Conservation (phyloP, 2,797 vertebrate genomes). For the Gallinago nigripennis region DNA sequence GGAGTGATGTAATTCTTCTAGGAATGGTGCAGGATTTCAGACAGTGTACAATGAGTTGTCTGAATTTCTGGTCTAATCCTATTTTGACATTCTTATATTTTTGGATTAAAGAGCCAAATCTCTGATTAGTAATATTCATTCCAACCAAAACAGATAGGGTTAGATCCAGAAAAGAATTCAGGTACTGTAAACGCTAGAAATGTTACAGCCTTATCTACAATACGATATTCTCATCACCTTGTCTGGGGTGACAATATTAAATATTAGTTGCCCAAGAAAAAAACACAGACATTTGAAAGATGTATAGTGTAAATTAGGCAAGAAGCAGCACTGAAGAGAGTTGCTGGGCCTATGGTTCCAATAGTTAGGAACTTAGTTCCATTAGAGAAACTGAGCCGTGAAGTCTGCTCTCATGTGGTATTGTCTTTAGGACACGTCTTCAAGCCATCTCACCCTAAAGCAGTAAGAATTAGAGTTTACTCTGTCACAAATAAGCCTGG, state of each 20-base stretch:
- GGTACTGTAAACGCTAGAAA: not conserved
- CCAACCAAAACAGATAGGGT: not conserved
- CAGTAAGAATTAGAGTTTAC: not conserved
- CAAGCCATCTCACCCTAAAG: not conserved
- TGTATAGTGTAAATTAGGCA: not conserved
- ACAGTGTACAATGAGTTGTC: not conserved
- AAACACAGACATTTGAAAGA: not conserved
- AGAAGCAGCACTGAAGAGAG: not conserved
- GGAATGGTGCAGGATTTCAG: not conserved
- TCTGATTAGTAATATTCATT: not conserved
- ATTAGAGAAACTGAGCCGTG: not conserved
- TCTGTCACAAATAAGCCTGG: not conserved
- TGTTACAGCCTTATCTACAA: not conserved
- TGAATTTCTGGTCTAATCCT: not conserved
- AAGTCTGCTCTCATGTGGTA: not conserved
- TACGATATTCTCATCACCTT: not conserved
- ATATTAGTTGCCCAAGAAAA: not conserved
- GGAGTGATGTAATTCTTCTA: not conserved
- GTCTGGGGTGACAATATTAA: not conserved
- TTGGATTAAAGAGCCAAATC: not conserved
- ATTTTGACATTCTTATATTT: not conserved
- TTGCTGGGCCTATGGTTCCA: not conserved
- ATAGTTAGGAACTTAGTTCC: not conserved
- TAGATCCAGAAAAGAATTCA: not conserved
- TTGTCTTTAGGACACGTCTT: not conserved